Conservation (phyloP, 1,140 invertebrate species). For the Neomicropteryx cornuta region DNA sequence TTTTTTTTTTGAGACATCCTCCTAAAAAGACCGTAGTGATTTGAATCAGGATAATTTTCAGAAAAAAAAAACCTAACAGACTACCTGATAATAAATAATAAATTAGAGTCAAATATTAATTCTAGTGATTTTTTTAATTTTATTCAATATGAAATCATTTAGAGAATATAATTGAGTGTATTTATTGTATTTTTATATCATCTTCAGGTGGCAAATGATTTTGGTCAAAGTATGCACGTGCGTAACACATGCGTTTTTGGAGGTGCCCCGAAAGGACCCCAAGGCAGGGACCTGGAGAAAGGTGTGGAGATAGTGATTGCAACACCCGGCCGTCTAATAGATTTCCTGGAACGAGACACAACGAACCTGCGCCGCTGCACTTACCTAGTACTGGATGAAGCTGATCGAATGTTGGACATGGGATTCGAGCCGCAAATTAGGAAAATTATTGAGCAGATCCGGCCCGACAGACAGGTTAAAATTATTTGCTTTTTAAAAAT, state of each 20-base stretch:
- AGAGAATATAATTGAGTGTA: too few relatives aligned
- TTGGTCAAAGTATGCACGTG: conserved; percentile 64
- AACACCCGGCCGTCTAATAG: conserved; percentile 82
- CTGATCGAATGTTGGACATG: conserved; percentile 94
- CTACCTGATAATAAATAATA: too few relatives aligned
- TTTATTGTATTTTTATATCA: too few relatives aligned
- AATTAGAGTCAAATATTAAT: too few relatives aligned
- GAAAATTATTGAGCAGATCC: conserved; percentile 84
- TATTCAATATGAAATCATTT: too few relatives aligned
- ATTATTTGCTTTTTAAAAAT: too few relatives aligned
- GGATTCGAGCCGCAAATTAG: conserved; percentile 94
- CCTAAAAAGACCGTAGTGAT: too few relatives aligned
- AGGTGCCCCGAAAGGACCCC: conserved; percentile 76
- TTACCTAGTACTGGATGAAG: conserved; percentile 89
- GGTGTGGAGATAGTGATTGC: conserved; percentile 77
- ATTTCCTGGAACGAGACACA: conserved; percentile 74
- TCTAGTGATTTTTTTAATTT: too few relatives aligned
- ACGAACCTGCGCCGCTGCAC: conserved; percentile 80
- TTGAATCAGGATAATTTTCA: too few relatives aligned
- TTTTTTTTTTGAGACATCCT: too few relatives aligned
- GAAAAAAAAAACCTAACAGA: too few relatives aligned
- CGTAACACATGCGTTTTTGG: conserved; percentile 84
- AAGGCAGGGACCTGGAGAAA: conserved; percentile 65
- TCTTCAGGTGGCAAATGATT: conserved; percentile 75
- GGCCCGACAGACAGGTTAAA: conserved; percentile 72